phyloP scores from a whole-genome alignment of 2,113 vertebrate species.

The Zosterops borbonicus region DNA sequence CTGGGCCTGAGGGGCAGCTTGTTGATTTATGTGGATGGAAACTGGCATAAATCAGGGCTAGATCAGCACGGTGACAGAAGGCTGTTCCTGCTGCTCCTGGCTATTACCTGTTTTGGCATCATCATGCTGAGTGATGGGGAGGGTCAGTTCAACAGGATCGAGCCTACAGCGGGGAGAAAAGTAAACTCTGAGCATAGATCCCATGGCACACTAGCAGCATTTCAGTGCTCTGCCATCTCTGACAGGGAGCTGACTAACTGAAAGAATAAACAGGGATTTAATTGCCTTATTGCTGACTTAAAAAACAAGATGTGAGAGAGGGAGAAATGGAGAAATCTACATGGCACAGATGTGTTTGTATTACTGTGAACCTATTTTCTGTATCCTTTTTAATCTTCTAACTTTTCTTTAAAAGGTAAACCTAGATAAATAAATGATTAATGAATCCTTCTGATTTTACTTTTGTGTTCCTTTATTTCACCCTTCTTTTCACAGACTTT shows the following conservation, averaged over 20 bases:
- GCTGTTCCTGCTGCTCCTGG: not conserved
- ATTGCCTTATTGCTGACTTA: not conserved
- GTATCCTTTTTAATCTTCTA: not conserved
- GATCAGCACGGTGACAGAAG: not conserved
- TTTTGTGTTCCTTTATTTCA: not conserved
- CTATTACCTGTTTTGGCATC: not conserved
- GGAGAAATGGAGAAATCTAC: not conserved
- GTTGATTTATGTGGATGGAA: not conserved
- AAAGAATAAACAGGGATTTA: not conserved
- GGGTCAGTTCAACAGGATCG: not conserved
- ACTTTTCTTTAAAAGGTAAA: not conserved
- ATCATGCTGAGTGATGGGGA: not conserved
- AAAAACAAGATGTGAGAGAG: not conserved
- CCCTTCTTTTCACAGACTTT: not conserved
- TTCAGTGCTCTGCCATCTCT: not conserved
- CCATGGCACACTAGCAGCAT: not conserved
- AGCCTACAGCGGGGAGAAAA: not conserved
- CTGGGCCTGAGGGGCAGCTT: accelerated
- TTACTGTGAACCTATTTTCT: not conserved
- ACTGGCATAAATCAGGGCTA: not conserved
- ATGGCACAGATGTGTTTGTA: not conserved
- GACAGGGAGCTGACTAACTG: not conserved
- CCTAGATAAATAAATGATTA: not conserved
- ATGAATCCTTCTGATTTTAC: not conserved
- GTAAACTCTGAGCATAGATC: not conserved